Evolutionary conservation across 1,140 invertebrate genomes (phyloP).

Genomic region (Ceratoteleas bidentatus): DNA sequence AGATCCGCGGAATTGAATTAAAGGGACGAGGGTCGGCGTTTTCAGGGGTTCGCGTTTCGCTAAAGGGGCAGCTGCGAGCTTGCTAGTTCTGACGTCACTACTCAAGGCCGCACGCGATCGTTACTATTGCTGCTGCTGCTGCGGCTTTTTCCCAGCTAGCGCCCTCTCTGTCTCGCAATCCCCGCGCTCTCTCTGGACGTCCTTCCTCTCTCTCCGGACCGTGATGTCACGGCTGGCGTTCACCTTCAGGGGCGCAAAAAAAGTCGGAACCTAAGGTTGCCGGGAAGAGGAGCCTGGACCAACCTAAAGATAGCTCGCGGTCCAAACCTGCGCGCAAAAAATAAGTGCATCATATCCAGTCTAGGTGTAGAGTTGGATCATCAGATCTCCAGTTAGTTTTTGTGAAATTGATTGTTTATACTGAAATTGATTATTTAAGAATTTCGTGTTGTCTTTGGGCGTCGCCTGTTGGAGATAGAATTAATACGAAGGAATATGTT

Average conservation of each 20-base stretch:
- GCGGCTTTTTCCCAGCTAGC: slow-evolving; percentile 51
- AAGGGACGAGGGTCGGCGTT: slow-evolving; percentile 36
- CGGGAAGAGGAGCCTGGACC: slow-evolving; percentile 15
- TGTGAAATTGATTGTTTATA: too few relatives aligned
- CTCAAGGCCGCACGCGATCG: slow-evolving; percentile 75
- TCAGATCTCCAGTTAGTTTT: too few relatives aligned
- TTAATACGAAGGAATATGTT: too few relatives aligned
- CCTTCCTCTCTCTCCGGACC: not conserved
- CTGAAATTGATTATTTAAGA: too few relatives aligned
- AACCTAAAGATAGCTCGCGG: slow-evolving; percentile 43
- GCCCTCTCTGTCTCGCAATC: slow-evolving; percentile 4
- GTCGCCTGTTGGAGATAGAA: too few relatives aligned
- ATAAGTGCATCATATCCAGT: too few relatives aligned
- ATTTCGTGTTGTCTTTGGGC: too few relatives aligned
- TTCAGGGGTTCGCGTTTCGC: slow-evolving; percentile 39
- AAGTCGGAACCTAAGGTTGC: slow-evolving; percentile 21
- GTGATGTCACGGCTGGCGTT: slow-evolving; percentile 38
- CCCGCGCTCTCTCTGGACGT: not conserved
- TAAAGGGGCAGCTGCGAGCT: slow-evolving; percentile 69
- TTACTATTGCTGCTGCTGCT: slow-evolving; percentile 72
- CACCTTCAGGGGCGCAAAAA: slow-evolving; percentile 19
- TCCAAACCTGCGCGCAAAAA: slow-evolving; percentile 10
- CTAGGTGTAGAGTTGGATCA: too few relatives aligned
- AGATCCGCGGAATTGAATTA: slow-evolving; percentile 51
- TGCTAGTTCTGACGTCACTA: slow-evolving; percentile 75